Conservation (phyloP, 2,797 vertebrate genomes). For the Microchirus variegatus region DNA sequence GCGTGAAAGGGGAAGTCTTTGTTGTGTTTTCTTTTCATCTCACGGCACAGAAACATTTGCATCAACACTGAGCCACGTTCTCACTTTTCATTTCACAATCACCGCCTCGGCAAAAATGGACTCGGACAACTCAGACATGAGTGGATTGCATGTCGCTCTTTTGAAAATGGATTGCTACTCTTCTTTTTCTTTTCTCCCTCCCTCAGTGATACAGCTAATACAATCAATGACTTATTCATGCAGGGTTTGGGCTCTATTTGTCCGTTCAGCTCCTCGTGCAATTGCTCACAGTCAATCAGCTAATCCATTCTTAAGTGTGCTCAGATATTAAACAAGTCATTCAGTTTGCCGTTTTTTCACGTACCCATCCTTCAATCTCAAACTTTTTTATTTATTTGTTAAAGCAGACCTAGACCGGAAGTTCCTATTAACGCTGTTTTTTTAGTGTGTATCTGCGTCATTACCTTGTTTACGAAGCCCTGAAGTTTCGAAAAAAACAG, state of each 20-base stretch:
- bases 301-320: slow-evolving; percentile 6
- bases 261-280: neutral
- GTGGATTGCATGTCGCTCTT: neutral
- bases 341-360: neutral
- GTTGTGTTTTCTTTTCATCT: neutral
- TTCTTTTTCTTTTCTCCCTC: too few species aligned
- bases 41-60: neutral
- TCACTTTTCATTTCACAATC: neutral
- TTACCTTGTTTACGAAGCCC: too few species aligned
- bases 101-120: neutral
- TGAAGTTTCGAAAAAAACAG: too few species aligned
- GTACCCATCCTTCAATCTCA: neutral
- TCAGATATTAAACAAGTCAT: slow-evolving; percentile 1
- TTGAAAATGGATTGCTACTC: neutral
- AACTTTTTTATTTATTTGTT: too few species aligned
- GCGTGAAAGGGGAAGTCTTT: neutral
- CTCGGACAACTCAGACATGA: neutral
- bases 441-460: too few species aligned
- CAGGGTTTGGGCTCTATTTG: neutral
- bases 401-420: too few species aligned
- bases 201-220: slow-evolving; percentile 1
- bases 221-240: slow-evolving; percentile 4
- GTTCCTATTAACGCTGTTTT: too few species aligned
- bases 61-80: slow-evolving; percentile 2
- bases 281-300: neutral